A percentile compares a stretch with the other conserved stretches of the same genome.
Evolutionary conservation across 1,140 invertebrate genomes (phyloP).

Genomic region (Orussus abietinus): DNA sequence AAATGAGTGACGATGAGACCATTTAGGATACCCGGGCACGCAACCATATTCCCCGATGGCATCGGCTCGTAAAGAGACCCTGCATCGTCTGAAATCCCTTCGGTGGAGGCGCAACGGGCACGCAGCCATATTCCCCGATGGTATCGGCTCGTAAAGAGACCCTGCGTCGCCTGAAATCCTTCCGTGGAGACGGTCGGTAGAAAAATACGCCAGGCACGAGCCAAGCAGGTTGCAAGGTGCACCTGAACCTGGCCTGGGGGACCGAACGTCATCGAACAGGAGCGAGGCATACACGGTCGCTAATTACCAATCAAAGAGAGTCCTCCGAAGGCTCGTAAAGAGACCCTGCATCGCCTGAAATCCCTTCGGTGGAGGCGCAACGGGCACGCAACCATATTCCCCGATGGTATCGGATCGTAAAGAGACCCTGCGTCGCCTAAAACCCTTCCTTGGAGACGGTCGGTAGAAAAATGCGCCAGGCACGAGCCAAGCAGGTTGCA

Average conservation of each 20-base stretch:
- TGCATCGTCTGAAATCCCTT: too few relatives aligned
- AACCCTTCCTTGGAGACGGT: constrained; percentile 18
- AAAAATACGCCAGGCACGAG: constrained; percentile 13
- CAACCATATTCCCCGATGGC: background rate
- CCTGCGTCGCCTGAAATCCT: constrained; percentile 1
- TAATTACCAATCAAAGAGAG: constrained; percentile 40
- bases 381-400: too few relatives aligned
- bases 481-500: constrained; percentile 21
- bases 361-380: too few relatives aligned
- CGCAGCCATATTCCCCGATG: background rate
- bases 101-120: too few relatives aligned
- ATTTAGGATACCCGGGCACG: background rate
- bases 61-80: too few relatives aligned
- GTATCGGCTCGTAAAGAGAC: too few relatives aligned
- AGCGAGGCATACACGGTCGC: constrained; percentile 31
- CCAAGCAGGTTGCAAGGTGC: constrained; percentile 18
- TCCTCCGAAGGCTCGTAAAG: too few relatives aligned
- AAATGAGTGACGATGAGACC: too few relatives aligned
- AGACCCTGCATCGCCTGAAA: too few relatives aligned
- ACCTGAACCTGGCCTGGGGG: constrained; percentile 7
- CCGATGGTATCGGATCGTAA: background rate
- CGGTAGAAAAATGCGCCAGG: constrained; percentile 10
- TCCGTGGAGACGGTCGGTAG: constrained; percentile 18
- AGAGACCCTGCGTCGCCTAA: background rate
- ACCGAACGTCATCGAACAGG: constrained; percentile 43